Base-by-base conservation (phyloP, 2,888 invertebrate species). In the Opisthograptis luteolata region DNA sequence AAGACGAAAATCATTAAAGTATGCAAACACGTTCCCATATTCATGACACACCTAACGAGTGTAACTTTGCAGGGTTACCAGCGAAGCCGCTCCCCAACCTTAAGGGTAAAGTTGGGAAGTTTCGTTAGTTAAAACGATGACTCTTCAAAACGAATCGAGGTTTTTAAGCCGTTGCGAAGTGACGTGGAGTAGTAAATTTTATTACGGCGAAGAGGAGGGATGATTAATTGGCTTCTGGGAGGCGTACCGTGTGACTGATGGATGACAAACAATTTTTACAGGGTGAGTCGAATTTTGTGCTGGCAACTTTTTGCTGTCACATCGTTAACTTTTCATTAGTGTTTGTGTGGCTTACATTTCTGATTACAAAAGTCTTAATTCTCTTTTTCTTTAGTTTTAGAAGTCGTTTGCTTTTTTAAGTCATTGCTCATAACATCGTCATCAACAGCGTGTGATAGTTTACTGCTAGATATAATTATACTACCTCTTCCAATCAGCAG, bases 121-220 rank as follows among this genome's bases (percentile, higher is more conserved):
- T 72, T 60, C 65, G 60, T 68, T 75, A 75, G 75, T 75, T 75
- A 75, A 68, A 75, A 66, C 66, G 70, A 75, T 75, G 75, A 75
- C 75, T 75, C 68, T 75, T 65, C 41, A 47, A 57, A 59, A 55
- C 51, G 57, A 53, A 59, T 59, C 59, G 50, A 53, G 51, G 41
- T 52, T 49, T 45, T 41, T 47, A 46, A 51, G 52, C 46, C 44
- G 41, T 62, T 60, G 65, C 39, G 36, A 58, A 70, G 66, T 69
- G 69, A 74, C 75, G 76, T 69, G 56, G 44, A 76, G 73, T 72
- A 76, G 74, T 76, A 71, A 70, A 76, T 76, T 76, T 76, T 76
- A 76, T 76, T 76, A 76, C 68, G 65, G 62, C 60, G 62, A 43
- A 61, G 54, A 67, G 66, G 54, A 69, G 64, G 70, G 70, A 76